Evolutionary conservation across 2,888 invertebrate species (phyloP).

Genomic region (Emmelina monodactyla): DNA sequence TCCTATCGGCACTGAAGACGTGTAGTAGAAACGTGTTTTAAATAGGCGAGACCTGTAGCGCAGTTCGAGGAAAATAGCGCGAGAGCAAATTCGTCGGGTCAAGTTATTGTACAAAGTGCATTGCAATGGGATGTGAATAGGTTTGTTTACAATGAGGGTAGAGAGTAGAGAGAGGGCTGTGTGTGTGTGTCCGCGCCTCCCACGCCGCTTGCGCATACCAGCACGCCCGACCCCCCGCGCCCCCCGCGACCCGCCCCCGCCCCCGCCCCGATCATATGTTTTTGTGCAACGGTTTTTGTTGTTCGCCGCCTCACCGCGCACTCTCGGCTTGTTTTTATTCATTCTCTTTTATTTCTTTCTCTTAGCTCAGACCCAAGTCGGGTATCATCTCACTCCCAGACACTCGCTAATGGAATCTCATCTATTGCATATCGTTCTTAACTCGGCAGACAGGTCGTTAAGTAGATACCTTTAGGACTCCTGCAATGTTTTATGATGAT

Average conservation of each 20-base stretch:
- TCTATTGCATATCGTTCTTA: conserved; percentile 1
- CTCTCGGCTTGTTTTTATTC: conserved; percentile 54
- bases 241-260: conserved; percentile 22
- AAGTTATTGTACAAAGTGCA: conserved; percentile 2
- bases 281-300: conserved; percentile 67
- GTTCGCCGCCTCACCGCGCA: conserved; percentile 62
- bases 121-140: conserved; percentile 36
- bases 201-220: conserved; percentile 64
- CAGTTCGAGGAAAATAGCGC: too few relatives aligned
- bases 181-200: conserved; percentile 58
- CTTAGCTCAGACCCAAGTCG: conserved; percentile 28
- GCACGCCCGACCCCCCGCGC: conserved; percentile 41
- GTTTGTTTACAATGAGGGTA: conserved; percentile 53
- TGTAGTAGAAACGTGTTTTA: too few relatives aligned
- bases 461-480: neutral
- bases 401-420: conserved; percentile 18
- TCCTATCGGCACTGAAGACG: too few relatives aligned
- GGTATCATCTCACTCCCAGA: conserved; percentile 39
- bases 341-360: conserved; percentile 46
- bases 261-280: conserved; percentile 62
- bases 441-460: neutral
- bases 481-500: neutral
- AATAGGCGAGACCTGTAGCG: too few relatives aligned
- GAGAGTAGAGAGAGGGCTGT: conserved; percentile 31
- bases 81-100: too few relatives aligned